A percentile compares a stretch with the other conserved stretches of the same genome.
phyloP scores from a whole-genome alignment of 2,888 invertebrate genomes.

The Dryocosmus kuriphilus region DNA sequence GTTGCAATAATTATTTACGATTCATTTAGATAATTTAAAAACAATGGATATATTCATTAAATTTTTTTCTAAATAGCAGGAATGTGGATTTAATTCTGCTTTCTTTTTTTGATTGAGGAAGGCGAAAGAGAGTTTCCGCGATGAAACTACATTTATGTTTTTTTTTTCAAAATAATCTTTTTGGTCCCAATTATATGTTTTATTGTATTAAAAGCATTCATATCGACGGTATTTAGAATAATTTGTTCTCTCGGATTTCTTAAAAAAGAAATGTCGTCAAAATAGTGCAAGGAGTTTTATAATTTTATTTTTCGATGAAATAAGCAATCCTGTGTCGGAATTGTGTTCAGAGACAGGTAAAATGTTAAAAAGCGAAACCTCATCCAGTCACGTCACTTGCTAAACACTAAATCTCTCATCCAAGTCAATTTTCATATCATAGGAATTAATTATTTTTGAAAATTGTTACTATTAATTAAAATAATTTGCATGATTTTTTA shows the following conservation, averaged over 20 bases:
- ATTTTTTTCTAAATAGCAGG: not conserved
- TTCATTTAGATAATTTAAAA: not conserved
- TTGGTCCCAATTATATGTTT: not conserved
- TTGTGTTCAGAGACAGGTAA: not conserved
- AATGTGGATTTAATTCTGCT: not conserved
- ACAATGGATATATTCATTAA: not conserved
- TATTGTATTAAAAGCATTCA: not conserved
- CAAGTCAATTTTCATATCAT: not conserved
- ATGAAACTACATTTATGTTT: not conserved
- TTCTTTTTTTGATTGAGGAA: slow-evolving; percentile 16
- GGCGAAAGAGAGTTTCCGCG: slow-evolving; percentile 6
- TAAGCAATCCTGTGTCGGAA: not conserved
- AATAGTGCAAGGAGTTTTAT: not conserved
- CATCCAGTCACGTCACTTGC: slow-evolving; percentile 25
- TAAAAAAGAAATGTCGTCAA: not conserved
- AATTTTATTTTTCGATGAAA: not conserved
- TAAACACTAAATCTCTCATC: slow-evolving; percentile 9
- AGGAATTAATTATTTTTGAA: not conserved
- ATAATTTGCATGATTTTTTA: slow-evolving; percentile 44
- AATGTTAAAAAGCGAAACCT: slow-evolving; percentile 33
- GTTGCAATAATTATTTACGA: not conserved
- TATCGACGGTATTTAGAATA: not conserved
- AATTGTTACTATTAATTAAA: not conserved
- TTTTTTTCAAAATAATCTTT: not conserved
- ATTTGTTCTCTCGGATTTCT: not conserved